Conservation (phyloP, 23 tunicate genomes). For the Styela clava region DNA sequence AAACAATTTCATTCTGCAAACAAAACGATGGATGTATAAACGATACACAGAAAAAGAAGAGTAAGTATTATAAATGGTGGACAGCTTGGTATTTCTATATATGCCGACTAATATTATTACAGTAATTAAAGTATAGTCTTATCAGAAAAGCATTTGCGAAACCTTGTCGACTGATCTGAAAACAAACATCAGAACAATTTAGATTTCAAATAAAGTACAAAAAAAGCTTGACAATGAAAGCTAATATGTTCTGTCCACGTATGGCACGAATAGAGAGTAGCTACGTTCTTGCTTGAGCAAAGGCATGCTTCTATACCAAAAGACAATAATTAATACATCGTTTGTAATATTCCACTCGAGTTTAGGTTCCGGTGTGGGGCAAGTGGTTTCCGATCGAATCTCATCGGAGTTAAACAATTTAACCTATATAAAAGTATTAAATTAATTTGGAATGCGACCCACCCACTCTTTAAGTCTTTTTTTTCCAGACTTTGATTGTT, state of each 20-base stretch:
- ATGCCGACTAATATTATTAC: neutral
- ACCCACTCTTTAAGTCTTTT: no score
- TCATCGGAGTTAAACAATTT: neutral
- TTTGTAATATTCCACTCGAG: neutral
- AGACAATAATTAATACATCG: neutral
- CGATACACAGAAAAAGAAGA: neutral
- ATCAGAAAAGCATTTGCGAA: slow-evolving; percentile 15
- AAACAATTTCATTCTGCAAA: neutral
- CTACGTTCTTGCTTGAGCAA: no score
- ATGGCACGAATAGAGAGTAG: no score
- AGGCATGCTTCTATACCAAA: no score
- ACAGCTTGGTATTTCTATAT: neutral
- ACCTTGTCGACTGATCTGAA: slow-evolving; percentile 5
- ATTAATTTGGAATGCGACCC: neutral
- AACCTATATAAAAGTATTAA: neutral
- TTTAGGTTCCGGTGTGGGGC: neutral
- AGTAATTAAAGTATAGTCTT: slow-evolving; percentile 19
- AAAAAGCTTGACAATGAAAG: neutral
- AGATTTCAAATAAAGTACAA: neutral
- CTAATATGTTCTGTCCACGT: no score
- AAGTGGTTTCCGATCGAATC: neutral
- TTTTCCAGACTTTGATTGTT: no score
- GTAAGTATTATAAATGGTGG: neutral
- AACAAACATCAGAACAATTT: slow-evolving; percentile 3
- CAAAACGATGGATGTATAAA: neutral